These are phyloP conservation scores for Perca schrenkii DNA, from an alignment of 2,113 vertebrate genomes.

Conservation along the genomic window DNA sequence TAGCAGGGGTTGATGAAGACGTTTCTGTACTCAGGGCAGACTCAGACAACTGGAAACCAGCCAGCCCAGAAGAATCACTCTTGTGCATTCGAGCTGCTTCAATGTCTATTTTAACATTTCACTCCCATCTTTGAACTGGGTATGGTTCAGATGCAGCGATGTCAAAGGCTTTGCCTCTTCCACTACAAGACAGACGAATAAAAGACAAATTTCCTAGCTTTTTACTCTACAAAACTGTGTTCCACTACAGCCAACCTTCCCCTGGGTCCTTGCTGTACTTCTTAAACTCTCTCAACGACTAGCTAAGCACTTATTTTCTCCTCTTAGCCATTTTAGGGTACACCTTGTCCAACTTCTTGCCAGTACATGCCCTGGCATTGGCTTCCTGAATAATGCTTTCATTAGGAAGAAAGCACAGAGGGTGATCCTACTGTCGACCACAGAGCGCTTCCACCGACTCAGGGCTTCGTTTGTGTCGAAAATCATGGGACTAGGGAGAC, in stretches of 20 bases:
- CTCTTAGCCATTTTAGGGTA: slow-evolving; percentile 20
- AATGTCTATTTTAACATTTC: slow-evolving; percentile 11
- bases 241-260: not conserved
- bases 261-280: not conserved
- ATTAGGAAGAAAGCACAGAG: slow-evolving; percentile 32
- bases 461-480: slow-evolving; percentile 14
- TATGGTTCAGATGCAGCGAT: not conserved
- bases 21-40: not conserved
- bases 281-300: slow-evolving; percentile 26
- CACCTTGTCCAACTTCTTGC: slow-evolving; percentile 40
- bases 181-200: not conserved
- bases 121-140: slow-evolving; percentile 16
- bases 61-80: not conserved
- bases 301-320: slow-evolving; percentile 49
- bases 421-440: slow-evolving; percentile 4
- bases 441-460: slow-evolving; percentile 24
- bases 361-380: slow-evolving; percentile 4
- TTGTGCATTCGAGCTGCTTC: not conserved
- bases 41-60: slow-evolving; percentile 25
- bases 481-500: not conserved
- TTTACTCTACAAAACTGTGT: not conserved
- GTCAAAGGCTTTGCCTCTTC: slow-evolving; percentile 7
- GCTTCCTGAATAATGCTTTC: slow-evolving; percentile 42
- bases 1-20: not conserved
- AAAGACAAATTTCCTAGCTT: not conserved